Evolutionary conservation across 2,797 vertebrate species (phyloP).

Genomic region (Molossus molossus): DNA sequence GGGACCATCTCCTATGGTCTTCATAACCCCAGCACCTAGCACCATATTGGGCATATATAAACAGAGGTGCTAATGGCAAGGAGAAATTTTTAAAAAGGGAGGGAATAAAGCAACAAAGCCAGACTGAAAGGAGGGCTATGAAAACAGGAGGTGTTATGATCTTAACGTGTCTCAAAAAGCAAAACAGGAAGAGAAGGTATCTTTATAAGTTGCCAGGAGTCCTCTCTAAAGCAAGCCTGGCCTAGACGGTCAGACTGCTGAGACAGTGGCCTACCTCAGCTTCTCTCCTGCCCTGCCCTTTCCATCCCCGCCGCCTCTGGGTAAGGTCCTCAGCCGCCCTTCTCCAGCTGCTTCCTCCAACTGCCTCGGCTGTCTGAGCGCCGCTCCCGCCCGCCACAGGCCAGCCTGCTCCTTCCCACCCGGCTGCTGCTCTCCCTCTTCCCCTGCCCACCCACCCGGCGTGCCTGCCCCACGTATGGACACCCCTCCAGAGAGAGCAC

Average conservation of each 20-base stretch:
- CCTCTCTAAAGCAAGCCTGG: background rate
- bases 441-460: background rate
- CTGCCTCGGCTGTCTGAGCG: background rate
- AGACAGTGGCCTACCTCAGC: background rate
- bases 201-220: conserved; percentile 25
- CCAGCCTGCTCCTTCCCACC: background rate
- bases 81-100: background rate
- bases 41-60: background rate
- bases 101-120: conserved; percentile 25
- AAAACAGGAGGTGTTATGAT: conserved; percentile 30
- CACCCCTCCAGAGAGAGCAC: background rate
- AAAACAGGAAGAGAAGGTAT: background rate
- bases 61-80: background rate
- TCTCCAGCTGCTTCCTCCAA: background rate
- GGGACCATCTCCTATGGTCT: background rate
- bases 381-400: background rate
- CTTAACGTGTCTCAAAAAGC: background rate
- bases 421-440: background rate
- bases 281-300: background rate
- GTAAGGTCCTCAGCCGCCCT: background rate
- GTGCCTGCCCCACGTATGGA: background rate
- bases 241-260: background rate
- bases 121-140: background rate
- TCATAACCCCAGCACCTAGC: background rate
- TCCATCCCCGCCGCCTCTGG: background rate